Base-by-base conservation (phyloP, 2,113 vertebrate genomes). In the Psilopsiagon aymara region DNA sequence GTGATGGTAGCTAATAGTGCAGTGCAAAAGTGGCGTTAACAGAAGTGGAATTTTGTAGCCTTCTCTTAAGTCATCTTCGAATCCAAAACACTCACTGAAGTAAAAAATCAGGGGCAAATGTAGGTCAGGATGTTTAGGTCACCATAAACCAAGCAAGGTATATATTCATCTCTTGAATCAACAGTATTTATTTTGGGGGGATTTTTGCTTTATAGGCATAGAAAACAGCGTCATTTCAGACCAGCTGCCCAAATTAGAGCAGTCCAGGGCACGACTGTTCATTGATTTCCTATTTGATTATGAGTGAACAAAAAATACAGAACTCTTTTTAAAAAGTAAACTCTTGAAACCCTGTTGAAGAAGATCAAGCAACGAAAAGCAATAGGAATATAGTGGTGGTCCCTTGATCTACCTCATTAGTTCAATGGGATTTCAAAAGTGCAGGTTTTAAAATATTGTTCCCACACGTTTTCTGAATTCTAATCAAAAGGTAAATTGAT, bases 261-360 rank as follows among this genome's bases (percentile, higher is more conserved):
- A 76, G 53, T 88, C 44, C 51, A 79, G 86, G 66, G 70, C 93
- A 92, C 0, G 37, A 84, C 64, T 82, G 73, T 81, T 94, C 74
- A 90, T 95, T 88, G 90, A 96, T 91, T 95, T 88, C 83, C 62
- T 92, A 31, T 94, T 93, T 94, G 77, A 92, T 92, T 94, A 81
- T n/a, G 62, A 91, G 35, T 62, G 43, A 96, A 86, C 68, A 92
- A 87, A 83, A 90, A 84, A 27, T 53, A 27, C 39, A 46, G 39
- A 78, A 69, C 19, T 46, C 28, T 74, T 57, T 84, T 67, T 84
- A 27, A 69, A 91, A 86, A 78, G 69, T 77, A 51, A 24, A 23
- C 29, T 90, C 76, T 94, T 86, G 87, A 90, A 96, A 92, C 20
- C 23, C 33, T 51, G 1, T 74, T 92, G 88, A 92, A 90, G 37